Conservation (phyloP, 53 echinoderm and acorn worm species). For the Echinometra lucunter region DNA sequence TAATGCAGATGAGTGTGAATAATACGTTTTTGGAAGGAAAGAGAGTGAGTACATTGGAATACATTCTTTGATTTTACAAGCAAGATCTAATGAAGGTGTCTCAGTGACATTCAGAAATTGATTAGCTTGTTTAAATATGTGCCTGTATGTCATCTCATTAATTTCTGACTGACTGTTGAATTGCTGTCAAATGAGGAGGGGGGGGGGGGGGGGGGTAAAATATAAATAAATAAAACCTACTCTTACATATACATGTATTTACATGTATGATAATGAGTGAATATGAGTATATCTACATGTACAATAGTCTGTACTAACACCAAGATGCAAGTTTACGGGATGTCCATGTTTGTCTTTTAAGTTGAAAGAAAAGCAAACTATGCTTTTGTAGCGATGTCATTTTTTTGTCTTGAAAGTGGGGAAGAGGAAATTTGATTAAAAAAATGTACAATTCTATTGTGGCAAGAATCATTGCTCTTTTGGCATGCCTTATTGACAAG, state of each 20-base stretch:
- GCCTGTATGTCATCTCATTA: not conserved
- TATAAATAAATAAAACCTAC: not conserved
- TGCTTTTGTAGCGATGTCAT: not conserved
- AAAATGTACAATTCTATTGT: not conserved
- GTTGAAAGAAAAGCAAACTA: not conserved
- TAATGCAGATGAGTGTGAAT: not conserved
- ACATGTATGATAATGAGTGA: not conserved
- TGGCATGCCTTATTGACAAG: constrained; percentile 32
- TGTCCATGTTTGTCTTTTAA: constrained; percentile 1
- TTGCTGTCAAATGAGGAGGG: not conserved
- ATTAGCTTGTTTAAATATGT: not conserved
- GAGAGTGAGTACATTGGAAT: not conserved
- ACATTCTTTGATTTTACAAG: not conserved
- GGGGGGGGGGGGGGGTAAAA: not conserved
- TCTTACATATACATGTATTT: not conserved
- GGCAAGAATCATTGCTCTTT: constrained; percentile 3
- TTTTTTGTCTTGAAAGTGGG: not conserved
- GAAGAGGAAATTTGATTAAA: not conserved
- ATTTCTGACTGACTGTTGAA: not conserved
- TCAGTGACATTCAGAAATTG: not conserved
- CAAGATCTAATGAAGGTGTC: not conserved
- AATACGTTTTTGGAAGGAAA: not conserved
- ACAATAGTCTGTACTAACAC: not conserved
- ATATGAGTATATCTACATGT: no score
- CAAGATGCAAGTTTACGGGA: not conserved